phyloP scores from a whole-genome alignment of 2,113 vertebrate species.

The Alligator mississippiensis region DNA sequence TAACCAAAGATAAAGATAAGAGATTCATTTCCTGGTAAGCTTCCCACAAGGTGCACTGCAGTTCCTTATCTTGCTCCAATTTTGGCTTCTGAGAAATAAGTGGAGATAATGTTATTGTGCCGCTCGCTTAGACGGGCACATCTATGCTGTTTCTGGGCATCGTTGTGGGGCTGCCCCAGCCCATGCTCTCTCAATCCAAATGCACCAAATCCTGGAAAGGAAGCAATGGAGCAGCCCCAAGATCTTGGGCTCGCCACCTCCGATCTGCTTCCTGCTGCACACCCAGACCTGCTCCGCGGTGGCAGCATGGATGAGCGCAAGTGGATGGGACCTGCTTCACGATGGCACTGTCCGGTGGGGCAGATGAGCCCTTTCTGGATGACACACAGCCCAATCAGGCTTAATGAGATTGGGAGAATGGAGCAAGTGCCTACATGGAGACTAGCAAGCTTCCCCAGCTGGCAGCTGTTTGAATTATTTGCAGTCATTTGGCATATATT shows the following conservation, averaged over 20 bases:
- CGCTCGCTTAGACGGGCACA: too few species aligned
- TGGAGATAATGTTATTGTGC: not conserved
- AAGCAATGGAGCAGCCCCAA: too few species aligned
- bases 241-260: too few species aligned
- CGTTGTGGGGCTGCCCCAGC: too few species aligned
- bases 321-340: too few species aligned
- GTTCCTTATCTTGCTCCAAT: not conserved
- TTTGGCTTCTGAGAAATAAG: not conserved
- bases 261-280: too few species aligned
- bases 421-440: not conserved
- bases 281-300: too few species aligned
- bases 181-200: too few species aligned
- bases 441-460: accelerated
- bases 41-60: not conserved
- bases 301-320: too few species aligned
- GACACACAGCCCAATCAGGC: not conserved
- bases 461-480: accelerated
- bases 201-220: too few species aligned
- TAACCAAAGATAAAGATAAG: not conserved
- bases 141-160: too few species aligned
- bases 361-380: not conserved
- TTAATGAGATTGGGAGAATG: not conserved
- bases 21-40: not conserved
- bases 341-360: too few species aligned
- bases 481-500: not conserved